A percentile compares a stretch with the other conserved stretches of the same genome.
Evolutionary conservation across 2,797 vertebrate genomes (phyloP).

Genomic region (Mus caroli): DNA sequence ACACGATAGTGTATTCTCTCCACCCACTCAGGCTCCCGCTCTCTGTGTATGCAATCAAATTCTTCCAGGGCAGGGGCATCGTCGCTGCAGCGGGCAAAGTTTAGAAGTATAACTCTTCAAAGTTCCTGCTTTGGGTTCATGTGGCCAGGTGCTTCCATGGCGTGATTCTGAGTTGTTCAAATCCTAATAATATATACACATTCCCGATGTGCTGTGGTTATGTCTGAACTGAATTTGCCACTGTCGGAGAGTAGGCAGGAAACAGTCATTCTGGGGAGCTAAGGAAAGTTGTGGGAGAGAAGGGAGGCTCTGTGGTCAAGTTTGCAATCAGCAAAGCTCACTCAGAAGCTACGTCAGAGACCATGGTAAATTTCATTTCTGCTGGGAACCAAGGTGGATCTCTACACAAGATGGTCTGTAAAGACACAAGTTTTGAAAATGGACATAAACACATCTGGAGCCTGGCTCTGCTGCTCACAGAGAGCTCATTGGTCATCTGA

Average conservation of each 20-base stretch:
- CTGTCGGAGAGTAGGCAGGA: not conserved
- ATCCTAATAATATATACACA: not conserved
- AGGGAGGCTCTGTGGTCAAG: not conserved
- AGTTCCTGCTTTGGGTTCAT: not conserved
- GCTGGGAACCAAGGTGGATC: not conserved
- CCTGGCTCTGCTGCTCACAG: not conserved
- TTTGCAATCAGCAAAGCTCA: not conserved
- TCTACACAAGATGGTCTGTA: not conserved
- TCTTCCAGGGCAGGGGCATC: not conserved
- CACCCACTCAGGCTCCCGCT: constrained; percentile 36
- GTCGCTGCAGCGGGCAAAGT: not conserved
- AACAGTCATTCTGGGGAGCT: not conserved
- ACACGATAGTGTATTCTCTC: constrained; percentile 63
- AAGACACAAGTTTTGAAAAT: not conserved
- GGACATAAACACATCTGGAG: not conserved
- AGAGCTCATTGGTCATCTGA: not conserved
- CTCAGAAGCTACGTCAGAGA: not conserved
- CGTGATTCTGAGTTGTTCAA: constrained; percentile 8
- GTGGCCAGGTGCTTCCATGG: not conserved
- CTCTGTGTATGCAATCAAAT: constrained; percentile 66
- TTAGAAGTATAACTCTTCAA: not conserved
- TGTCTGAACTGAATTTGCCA: not conserved
- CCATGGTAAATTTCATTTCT: not conserved
- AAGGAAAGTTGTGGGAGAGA: not conserved
- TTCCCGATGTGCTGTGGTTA: no score